Evolutionary conservation across 2,113 vertebrate genomes (phyloP).

Genomic region (Talpa occidentalis): DNA sequence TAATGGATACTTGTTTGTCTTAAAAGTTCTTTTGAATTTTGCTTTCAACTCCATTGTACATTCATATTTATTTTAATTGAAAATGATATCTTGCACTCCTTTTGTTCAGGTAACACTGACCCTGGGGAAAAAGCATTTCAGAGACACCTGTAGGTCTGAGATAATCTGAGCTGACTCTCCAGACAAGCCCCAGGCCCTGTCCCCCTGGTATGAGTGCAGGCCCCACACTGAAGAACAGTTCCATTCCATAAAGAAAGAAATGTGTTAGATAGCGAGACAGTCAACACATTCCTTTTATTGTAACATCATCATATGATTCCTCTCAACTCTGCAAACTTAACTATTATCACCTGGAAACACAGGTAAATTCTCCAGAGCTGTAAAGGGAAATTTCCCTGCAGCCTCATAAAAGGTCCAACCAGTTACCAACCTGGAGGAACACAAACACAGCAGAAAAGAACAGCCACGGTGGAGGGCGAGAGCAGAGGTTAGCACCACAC

Average conservation of each 20-base stretch:
- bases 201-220: fast-evolving
- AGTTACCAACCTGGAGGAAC: not conserved
- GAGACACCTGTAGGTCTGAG: not conserved
- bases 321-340: not conserved
- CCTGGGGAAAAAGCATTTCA: not conserved
- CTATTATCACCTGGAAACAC: not conserved
- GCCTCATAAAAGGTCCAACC: not conserved
- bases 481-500: not conserved
- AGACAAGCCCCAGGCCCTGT: fast-evolving
- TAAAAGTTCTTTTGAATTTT: not conserved
- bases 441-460: not conserved
- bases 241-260: not conserved
- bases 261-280: not conserved
- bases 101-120: not conserved
- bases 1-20: not conserved
- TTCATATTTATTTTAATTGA: not conserved
- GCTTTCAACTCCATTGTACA: not conserved
- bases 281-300: not conserved
- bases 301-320: not conserved
- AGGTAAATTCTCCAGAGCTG: not conserved
- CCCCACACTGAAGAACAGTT: not conserved
- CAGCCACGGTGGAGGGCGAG: not conserved
- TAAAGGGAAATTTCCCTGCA: not conserved
- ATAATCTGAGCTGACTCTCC: not conserved
- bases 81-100: not conserved